Conservation (phyloP, 2,113 vertebrate species). For the Chauna torquata region DNA sequence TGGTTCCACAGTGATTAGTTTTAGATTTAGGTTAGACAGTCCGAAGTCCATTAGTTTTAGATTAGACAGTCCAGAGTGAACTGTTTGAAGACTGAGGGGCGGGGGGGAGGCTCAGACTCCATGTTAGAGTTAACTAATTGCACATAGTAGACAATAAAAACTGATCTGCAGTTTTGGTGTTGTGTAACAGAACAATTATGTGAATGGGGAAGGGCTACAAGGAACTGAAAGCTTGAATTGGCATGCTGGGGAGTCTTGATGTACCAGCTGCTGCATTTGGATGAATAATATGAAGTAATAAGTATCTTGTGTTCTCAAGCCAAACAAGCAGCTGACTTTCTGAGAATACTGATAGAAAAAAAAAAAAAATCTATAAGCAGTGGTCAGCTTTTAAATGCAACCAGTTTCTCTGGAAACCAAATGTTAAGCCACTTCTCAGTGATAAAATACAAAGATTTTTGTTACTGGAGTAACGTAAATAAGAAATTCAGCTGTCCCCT, state of each 20-base stretch:
- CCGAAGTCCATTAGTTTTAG: not conserved
- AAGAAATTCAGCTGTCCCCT: not conserved
- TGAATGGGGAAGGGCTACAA: not conserved
- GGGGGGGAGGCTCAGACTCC: rapidly evolving
- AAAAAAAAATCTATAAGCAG: not conserved
- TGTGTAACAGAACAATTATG: not conserved
- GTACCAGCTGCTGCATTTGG: slow-evolving; percentile 23
- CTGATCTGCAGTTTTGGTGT: not conserved
- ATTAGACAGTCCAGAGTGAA: not conserved
- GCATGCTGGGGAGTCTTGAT: not conserved
- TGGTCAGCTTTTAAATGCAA: slow-evolving; percentile 4
- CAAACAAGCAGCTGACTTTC: slow-evolving; percentile 25
- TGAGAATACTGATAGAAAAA: not conserved
- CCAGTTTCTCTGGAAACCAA: not conserved
- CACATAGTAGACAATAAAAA: not conserved
- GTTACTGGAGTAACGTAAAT: not conserved
- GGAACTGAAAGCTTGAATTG: not conserved
- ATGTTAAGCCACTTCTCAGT: not conserved
- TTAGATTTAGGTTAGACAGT: not conserved
- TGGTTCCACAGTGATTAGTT: not conserved
- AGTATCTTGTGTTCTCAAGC: not conserved
- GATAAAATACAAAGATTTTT: not conserved
- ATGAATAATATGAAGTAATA: not conserved
- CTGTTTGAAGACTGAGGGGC: not conserved
- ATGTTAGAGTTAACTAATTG: not conserved